phyloP scores from a whole-genome alignment of 1,140 invertebrate species.

The Zaprionus camerounensis region DNA sequence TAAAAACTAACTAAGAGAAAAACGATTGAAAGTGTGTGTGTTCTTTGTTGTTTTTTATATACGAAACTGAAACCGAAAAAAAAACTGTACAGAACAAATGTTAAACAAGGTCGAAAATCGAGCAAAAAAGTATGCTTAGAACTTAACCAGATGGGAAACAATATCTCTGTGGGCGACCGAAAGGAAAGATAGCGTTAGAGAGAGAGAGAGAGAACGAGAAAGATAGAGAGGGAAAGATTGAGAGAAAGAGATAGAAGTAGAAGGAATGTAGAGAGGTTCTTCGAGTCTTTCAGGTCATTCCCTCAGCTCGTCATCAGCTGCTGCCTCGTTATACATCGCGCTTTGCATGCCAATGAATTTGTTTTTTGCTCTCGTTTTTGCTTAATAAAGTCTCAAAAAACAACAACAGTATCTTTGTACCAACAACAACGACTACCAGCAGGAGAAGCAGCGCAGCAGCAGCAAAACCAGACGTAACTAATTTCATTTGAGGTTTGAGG shows the following conservation, averaged over 20 bases:
- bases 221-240: background rate
- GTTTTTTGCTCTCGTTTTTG: constrained; percentile 49
- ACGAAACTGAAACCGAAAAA: constrained; percentile 2
- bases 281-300: constrained; percentile 23
- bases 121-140: constrained; percentile 8
- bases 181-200: constrained; percentile 10
- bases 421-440: constrained; percentile 21
- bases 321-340: constrained; percentile 51
- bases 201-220: constrained; percentile 5
- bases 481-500: constrained; percentile 54
- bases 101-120: constrained; percentile 17
- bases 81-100: constrained; percentile 29
- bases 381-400: constrained; percentile 43
- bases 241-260: background rate
- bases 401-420: constrained; percentile 4
- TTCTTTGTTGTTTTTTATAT: constrained; percentile 26
- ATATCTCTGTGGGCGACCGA: background rate
- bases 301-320: constrained; percentile 31
- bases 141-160: constrained; percentile 7
- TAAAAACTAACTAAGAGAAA: constrained; percentile 58
- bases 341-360: constrained; percentile 72
- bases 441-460: background rate
- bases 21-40: constrained; percentile 15
- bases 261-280: constrained; percentile 2
- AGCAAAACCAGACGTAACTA: constrained; percentile 32